Percentiles rank a stretch among this genome's conserved stretches.
These are phyloP conservation scores for Acropora yongei DNA, from an alignment of 64 coral and sea anemone species.

Conservation along the genomic window DNA sequence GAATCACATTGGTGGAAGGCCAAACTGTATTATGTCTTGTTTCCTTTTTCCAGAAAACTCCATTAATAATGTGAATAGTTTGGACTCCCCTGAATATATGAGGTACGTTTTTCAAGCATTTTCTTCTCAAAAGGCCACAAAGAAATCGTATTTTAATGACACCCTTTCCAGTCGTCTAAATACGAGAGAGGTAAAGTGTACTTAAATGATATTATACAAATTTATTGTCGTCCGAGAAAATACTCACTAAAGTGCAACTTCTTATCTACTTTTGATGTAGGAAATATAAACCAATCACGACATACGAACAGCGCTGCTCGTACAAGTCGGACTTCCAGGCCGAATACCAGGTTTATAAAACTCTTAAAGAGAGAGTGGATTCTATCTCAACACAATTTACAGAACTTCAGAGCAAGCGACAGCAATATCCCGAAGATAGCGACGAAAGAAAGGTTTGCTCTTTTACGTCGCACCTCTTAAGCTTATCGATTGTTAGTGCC, in stretches of 20 bases:
- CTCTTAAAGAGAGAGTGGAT: slow-evolving; percentile 55
- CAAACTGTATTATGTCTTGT: background rate
- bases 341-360: slow-evolving; percentile 71
- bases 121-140: background rate
- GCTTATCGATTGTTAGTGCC: background rate
- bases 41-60: slow-evolving; percentile 2
- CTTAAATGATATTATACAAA: too few relatives aligned
- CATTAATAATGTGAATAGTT: slow-evolving; percentile 32
- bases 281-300: slow-evolving; percentile 84
- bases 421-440: slow-evolving; percentile 62
- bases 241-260: background rate
- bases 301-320: slow-evolving; percentile 74
- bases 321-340: slow-evolving; percentile 82
- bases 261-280: slow-evolving; percentile 23
- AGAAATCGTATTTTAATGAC: background rate
- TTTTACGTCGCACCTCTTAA: background rate
- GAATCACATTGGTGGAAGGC: too few relatives aligned
- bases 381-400: slow-evolving; percentile 70
- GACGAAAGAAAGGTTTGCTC: slow-evolving; percentile 70
- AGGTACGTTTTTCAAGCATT: background rate
- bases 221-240: background rate
- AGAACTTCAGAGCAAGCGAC: slow-evolving; percentile 72
- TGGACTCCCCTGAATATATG: slow-evolving; percentile 29
- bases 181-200: too few relatives aligned
- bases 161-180: too few relatives aligned